Conservation (phyloP, 35 echinoderm and acorn worm species). For the Stichopus chloronotus region DNA sequence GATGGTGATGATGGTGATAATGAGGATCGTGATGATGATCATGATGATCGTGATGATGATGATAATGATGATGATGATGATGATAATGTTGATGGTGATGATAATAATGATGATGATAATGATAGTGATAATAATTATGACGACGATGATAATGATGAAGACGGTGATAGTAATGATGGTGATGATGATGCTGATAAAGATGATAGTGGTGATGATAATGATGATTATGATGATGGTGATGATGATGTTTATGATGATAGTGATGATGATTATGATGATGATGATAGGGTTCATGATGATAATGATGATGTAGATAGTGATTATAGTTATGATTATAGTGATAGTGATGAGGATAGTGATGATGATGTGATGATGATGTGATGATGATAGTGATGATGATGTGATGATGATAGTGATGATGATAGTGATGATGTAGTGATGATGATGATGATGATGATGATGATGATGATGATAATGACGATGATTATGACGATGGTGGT, state of each 20-base stretch:
- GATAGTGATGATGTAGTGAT: background rate
- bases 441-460: no score
- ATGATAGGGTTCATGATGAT: no score
- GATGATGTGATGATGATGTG: background rate
- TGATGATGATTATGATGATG: no score
- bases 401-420: background rate
- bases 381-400: background rate
- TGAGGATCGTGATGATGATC: background rate
- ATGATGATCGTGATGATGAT: background rate
- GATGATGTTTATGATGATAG: no score
- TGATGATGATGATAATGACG: background rate
- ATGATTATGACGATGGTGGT: constrained; percentile 12
- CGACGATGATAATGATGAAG: background rate
- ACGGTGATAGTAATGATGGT: no score
- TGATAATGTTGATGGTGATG: background rate
- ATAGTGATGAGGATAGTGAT: background rate
- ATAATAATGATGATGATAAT: background rate
- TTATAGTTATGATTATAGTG: no score
- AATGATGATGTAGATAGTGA: no score
- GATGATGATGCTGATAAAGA: no score
- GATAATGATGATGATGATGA: background rate
- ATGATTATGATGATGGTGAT: no score
- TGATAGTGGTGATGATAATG: no score
- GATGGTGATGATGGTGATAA: background rate
- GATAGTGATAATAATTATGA: no score